Evolutionary conservation across 1,140 invertebrate genomes (phyloP), one percentile per base, ranked within the genome.

Genomic region (Radopholus similis): DNA sequence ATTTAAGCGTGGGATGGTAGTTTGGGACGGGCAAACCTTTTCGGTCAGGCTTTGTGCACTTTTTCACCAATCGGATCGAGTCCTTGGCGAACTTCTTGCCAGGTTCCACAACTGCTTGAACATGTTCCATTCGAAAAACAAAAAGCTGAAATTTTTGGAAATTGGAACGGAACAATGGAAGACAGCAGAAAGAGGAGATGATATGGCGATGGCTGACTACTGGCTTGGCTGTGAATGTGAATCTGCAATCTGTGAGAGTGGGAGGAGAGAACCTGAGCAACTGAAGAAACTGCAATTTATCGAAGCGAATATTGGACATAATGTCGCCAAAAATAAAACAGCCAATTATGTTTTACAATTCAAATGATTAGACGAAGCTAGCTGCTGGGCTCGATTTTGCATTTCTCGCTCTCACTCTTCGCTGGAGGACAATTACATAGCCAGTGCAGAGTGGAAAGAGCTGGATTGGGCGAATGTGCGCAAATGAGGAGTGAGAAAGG

Each of bases 21-120:
- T 34, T 71, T 30, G 13, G 11, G 15, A 38, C 40, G 2, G 9
- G 9, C n/a, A 53, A 63, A 81, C 92, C 93, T 91, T 95, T 97
- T 81, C 94, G 88, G 84, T 99, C 95, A 54, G 96, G 96, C 84
- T 99, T 99, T 54, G 95, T 98, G 85, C 96, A 99, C 84, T 95
- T 90, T 85, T 97, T 97, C 0, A 99, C 92, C 77, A 99, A 87
- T 84, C 95, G 83, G 66, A 87, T 83, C 15, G 95, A 98, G 84
- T 99, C 95, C 85, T 98, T 98, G 77, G 92, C 88, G 84, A 99
- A 99, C 79, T 93, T 91, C 77, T 91, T 89, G 60, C 89, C 91
- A 75, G 96, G 96, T 84, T 97, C 93, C 68, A 95, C 86, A 77
- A 95, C 90, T 84, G 90, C 90, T 78, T 90, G 90, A 77, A 73